phyloP scores from a whole-genome alignment of 2,113 vertebrate genomes.

The Vulpes vulpes region DNA sequence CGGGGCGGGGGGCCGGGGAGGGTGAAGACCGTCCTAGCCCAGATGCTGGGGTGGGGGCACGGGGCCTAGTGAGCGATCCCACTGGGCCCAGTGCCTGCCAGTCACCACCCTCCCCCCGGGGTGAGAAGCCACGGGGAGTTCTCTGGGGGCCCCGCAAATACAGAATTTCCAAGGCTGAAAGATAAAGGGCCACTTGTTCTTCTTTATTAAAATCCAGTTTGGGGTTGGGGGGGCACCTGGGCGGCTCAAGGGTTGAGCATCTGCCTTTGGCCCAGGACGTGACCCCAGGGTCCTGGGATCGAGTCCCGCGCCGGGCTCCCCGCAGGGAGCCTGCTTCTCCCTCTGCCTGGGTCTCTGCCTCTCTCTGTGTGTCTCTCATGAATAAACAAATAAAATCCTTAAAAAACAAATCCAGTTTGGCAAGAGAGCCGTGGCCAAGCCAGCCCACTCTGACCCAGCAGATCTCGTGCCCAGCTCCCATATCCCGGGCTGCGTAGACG shows the following conservation, averaged over 20 bases:
- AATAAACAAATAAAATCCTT: too few relatives aligned
- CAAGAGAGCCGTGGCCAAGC: not conserved
- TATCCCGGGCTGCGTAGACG: not conserved
- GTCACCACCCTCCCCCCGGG: not conserved
- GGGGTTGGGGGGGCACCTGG: too few relatives aligned
- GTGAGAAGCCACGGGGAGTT: too few relatives aligned
- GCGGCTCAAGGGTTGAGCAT: too few relatives aligned
- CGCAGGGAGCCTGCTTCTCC: too few relatives aligned
- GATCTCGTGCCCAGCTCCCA: not conserved
- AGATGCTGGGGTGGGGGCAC: too few relatives aligned
- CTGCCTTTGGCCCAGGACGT: too few relatives aligned
- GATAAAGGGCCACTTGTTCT: not conserved
- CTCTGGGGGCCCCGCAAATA: not conserved
- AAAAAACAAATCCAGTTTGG: not conserved
- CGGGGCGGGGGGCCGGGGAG: not conserved
- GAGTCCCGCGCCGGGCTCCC: too few relatives aligned
- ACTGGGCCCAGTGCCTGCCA: accelerated
- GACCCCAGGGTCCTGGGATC: too few relatives aligned
- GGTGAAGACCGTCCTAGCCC: accelerated
- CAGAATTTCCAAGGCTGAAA: not conserved
- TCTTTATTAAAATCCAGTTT: not conserved
- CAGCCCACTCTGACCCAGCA: not conserved
- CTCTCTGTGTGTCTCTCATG: too few relatives aligned
- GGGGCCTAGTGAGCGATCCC: accelerated
- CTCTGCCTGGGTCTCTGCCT: too few relatives aligned